Conservation (phyloP, 37 sponge, comb jelly and placozoan species). For the Crambe crambe region DNA sequence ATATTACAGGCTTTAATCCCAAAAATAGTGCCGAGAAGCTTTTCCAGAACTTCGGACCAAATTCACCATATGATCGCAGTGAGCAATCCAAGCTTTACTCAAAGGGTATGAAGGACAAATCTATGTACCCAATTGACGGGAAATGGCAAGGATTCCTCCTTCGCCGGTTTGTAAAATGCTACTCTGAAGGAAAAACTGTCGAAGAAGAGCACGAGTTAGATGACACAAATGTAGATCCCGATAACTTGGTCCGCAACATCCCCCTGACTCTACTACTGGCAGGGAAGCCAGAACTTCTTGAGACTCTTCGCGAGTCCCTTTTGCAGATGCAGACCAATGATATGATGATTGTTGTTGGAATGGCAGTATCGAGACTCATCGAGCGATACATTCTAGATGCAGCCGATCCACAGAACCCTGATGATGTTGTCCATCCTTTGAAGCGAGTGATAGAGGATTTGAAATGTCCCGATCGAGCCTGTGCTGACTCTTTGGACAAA, state of each 20-base stretch:
- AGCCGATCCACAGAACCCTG: background rate
- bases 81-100: background rate
- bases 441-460: constrained; percentile 29
- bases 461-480: constrained; percentile 1
- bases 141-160: constrained; percentile 40
- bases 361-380: constrained; percentile 26
- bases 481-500: constrained; percentile 18
- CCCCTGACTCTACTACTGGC: constrained; percentile 45
- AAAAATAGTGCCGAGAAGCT: constrained; percentile 3
- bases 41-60: constrained; percentile 43
- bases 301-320: background rate
- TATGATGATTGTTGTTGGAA: constrained; percentile 2
- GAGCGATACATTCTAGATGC: constrained; percentile 32
- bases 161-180: constrained; percentile 17
- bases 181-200: constrained; percentile 21
- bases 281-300: constrained; percentile 36
- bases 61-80: constrained; percentile 45
- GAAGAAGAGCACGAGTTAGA: constrained; percentile 15
- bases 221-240: constrained; percentile 38
- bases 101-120: constrained; percentile 6
- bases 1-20: constrained; percentile 45
- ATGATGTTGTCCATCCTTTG: background rate
- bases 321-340: constrained; percentile 15
- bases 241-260: constrained; percentile 13
- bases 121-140: constrained; percentile 40